Conservation (phyloP, 2,113 vertebrate genomes). For the Propithecus coquereli region DNA sequence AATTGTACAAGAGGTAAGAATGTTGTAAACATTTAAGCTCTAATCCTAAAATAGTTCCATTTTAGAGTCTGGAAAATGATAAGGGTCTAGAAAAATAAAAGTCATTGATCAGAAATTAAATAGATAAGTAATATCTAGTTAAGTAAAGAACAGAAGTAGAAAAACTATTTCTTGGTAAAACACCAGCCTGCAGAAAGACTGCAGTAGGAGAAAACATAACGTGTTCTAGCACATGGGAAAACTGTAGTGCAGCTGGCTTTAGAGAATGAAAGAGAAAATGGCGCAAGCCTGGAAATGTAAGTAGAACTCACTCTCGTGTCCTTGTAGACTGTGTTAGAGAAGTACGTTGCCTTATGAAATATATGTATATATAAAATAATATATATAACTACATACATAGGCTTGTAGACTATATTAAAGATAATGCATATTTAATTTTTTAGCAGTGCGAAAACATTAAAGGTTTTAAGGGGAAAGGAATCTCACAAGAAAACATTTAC, state of each 20-base stretch:
- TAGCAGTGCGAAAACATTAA: not conserved
- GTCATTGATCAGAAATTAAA: not conserved
- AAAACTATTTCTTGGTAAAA: not conserved
- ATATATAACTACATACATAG: not conserved
- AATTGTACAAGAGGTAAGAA: not conserved
- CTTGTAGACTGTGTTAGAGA: not conserved
- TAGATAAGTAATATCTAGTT: not conserved
- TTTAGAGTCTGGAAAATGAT: not conserved
- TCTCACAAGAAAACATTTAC: not conserved
- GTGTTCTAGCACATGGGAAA: not conserved
- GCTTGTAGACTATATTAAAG: not conserved
- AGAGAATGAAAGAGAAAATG: not conserved
- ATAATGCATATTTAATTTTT: not conserved
- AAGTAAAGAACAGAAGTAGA: not conserved
- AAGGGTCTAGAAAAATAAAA: too few species aligned
- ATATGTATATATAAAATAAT: too few species aligned
- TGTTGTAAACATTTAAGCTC: not conserved
- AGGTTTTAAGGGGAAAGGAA: not conserved
- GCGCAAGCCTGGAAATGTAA: not conserved
- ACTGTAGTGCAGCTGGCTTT: not conserved
- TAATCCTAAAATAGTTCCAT: not conserved
- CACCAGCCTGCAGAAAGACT: not conserved
- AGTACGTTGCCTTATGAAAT: not conserved
- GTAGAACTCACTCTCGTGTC: fast-evolving
- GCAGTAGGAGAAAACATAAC: not conserved